Percentiles rank a stretch among this genome's conserved stretches.
phyloP scores from a whole-genome alignment of 2,113 vertebrate genomes.

The Crypturellus undulatus region DNA sequence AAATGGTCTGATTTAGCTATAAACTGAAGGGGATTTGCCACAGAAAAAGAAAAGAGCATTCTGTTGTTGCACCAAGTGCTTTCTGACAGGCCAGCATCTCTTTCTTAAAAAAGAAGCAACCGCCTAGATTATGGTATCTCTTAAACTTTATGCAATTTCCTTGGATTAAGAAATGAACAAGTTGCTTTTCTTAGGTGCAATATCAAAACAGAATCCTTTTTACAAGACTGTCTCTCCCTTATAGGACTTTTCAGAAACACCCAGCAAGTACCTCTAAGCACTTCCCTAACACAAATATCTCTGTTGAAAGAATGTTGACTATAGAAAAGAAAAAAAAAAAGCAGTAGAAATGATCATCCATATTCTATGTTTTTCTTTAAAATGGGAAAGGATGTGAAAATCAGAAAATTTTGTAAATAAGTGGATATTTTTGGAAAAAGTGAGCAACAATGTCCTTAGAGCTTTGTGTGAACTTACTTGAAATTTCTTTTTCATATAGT shows the following conservation, averaged over 20 bases:
- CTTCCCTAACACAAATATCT: not conserved
- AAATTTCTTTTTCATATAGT: not conserved
- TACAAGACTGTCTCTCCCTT: not conserved
- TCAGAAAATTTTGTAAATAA: not conserved
- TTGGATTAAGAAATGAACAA: not conserved
- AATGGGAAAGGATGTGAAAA: slow-evolving; percentile 4
- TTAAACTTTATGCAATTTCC: not conserved
- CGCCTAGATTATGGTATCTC: not conserved
- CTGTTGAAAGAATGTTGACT: not conserved
- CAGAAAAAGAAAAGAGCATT: not conserved
- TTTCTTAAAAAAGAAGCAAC: not conserved
- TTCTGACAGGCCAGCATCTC: not conserved
- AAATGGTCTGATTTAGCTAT: not conserved
- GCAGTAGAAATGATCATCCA: not conserved
- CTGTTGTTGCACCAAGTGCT: not conserved
- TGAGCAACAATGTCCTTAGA: not conserved
- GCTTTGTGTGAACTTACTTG: not conserved
- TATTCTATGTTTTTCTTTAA: slow-evolving; percentile 24
- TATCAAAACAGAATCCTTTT: not conserved
- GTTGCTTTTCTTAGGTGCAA: not conserved
- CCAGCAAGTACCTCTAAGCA: not conserved
- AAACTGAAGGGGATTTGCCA: not conserved
- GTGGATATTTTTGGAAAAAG: slow-evolving; percentile 7
- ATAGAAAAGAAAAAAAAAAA: not conserved
- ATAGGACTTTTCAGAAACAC: not conserved